Percentiles rank a stretch among this genome's conserved stretches.
These are phyloP conservation scores for Echinarachnius parma DNA, from an alignment of 53 echinoderm and acorn worm species.

Conservation along the genomic window DNA sequence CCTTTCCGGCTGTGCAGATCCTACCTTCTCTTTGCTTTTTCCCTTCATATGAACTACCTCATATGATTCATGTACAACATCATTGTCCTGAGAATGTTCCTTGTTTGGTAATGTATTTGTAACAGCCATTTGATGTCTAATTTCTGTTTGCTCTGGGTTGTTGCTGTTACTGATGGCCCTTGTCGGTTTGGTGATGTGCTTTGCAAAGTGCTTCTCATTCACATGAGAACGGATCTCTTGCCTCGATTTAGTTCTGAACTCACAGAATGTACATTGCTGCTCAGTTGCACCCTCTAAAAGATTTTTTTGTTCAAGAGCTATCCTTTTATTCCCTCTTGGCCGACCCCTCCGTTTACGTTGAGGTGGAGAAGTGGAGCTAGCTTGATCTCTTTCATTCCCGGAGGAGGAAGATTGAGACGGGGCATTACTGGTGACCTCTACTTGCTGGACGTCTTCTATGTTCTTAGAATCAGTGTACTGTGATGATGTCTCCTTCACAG, in stretches of 20 bases:
- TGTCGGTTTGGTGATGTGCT: constrained; percentile 5
- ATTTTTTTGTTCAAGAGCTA: neutral
- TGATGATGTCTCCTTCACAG: neutral
- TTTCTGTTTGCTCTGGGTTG: no score
- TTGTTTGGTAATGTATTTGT: no score
- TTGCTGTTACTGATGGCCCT: no score
- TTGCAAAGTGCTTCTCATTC: constrained; percentile 23
- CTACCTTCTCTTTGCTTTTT: no score
- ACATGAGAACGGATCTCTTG: constrained; percentile 15
- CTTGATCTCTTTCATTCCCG: no score
- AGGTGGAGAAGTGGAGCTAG: neutral
- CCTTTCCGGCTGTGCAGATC: no score
- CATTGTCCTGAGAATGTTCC: no score
- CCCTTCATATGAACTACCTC: no score
- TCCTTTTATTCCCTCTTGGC: constrained; percentile 22
- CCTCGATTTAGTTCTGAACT: constrained; percentile 1
- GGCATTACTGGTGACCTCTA: no score
- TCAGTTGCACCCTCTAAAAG: neutral
- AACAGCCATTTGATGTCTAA: no score
- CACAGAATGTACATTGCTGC: constrained; percentile 19
- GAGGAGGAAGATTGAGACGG: no score
- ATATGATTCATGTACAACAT: no score
- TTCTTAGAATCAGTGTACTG: neutral
- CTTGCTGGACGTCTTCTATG: neutral
- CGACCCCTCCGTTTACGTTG: constrained; percentile 3